Conservation (phyloP, 2,113 vertebrate species). For the Mobula birostris region DNA sequence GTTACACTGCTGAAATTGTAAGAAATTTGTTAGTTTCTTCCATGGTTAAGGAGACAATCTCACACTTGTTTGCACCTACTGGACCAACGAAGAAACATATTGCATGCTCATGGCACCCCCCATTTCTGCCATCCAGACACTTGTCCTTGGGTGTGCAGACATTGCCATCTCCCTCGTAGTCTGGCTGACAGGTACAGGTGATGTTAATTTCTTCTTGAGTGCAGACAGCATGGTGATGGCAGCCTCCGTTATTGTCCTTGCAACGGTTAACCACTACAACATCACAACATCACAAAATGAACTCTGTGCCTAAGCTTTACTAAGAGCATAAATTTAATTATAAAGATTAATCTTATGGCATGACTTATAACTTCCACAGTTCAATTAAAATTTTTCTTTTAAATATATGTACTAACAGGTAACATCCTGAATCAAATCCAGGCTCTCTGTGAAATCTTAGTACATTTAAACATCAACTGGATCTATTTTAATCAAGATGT, state of each 20-base stretch:
- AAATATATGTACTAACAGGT: not conserved
- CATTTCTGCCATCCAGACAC: slow-evolving; percentile 61
- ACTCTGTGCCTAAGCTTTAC: not conserved
- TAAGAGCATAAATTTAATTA: not conserved
- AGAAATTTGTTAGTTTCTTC: too few relatives aligned
- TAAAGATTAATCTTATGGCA: not conserved
- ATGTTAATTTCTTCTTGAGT: slow-evolving; percentile 57
- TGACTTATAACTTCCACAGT: not conserved
- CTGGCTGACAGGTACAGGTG: slow-evolving; percentile 60
- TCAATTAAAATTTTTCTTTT: not conserved
- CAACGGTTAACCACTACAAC: slow-evolving; percentile 68
- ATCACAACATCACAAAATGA: not conserved
- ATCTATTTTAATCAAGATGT: not conserved
- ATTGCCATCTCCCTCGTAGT: slow-evolving; percentile 72
- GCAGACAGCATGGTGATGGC: slow-evolving; percentile 66
- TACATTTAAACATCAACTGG: too few relatives aligned
- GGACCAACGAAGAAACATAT: slow-evolving; percentile 71
- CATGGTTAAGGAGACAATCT: too few relatives aligned
- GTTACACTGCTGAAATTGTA: too few relatives aligned
- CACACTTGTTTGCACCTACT: slow-evolving; percentile 54
- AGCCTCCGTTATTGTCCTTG: slow-evolving; percentile 63
- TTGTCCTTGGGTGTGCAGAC: slow-evolving; percentile 65
- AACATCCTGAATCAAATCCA: not conserved
- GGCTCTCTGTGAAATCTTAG: not conserved
- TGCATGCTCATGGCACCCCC: slow-evolving; percentile 79